These are phyloP conservation scores for Drosophila percnosoma DNA, from an alignment of 2,888 invertebrate species.

Conservation along the genomic window DNA sequence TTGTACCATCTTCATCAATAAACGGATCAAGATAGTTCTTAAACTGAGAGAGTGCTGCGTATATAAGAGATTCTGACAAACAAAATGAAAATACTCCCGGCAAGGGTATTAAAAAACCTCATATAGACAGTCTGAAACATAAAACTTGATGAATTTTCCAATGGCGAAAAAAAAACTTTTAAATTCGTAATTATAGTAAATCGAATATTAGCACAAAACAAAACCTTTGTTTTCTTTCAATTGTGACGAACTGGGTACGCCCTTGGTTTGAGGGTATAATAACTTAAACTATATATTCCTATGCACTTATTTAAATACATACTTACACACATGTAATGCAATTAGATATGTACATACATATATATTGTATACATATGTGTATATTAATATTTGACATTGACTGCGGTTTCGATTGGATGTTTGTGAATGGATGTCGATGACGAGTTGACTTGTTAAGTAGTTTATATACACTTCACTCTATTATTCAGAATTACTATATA, in stretches of 20 bases:
- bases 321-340: not conserved
- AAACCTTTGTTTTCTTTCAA: not conserved
- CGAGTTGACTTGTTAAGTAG: not conserved
- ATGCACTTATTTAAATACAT: not conserved
- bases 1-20: not conserved
- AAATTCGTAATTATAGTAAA: no score
- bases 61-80: not conserved
- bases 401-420: not conserved
- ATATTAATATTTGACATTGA: not conserved
- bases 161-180: not conserved
- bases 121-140: not conserved
- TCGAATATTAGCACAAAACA: not conserved
- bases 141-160: not conserved
- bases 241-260: not conserved
- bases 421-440: not conserved
- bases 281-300: not conserved
- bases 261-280: not conserved
- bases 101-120: rapidly evolving
- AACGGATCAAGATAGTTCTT: not conserved
- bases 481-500: not conserved
- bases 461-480: not conserved
- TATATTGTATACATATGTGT: not conserved
- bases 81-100: not conserved
- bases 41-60: not conserved
- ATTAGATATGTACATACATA: not conserved